phyloP scores from a whole-genome alignment of 1,140 invertebrate genomes.

The Homalodisca vitripennis region DNA sequence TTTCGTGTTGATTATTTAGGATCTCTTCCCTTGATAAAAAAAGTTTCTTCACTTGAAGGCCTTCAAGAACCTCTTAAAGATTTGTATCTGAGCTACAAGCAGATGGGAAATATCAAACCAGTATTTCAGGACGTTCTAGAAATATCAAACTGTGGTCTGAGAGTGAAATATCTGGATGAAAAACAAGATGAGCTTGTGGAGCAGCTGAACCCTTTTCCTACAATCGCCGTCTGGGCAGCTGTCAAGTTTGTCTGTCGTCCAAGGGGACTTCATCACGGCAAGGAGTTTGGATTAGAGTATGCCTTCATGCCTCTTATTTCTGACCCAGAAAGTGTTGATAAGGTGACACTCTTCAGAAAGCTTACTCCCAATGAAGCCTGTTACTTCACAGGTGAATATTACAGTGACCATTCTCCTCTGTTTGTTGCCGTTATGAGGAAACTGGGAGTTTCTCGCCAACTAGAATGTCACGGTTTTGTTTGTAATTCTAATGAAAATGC shows the following conservation, averaged over 20 bases:
- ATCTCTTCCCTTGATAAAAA: constrained; percentile 69
- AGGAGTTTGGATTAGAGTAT: constrained; percentile 51
- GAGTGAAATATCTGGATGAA: constrained; percentile 59
- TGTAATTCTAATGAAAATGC: constrained; percentile 85
- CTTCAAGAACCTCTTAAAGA: constrained; percentile 77
- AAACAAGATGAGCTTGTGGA: constrained; percentile 51
- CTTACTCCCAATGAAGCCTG: constrained; percentile 43
- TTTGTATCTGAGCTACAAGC: constrained; percentile 68
- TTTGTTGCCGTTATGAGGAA: constrained; percentile 86
- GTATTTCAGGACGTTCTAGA: constrained; percentile 57
- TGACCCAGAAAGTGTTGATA: constrained; percentile 74
- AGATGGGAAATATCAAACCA: constrained; percentile 14
- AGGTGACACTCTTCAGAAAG: constrained; percentile 59
- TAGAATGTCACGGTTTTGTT: constrained; percentile 87
- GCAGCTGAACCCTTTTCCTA: constrained; percentile 77
- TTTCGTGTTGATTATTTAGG: constrained; percentile 82
- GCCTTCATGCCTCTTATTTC: constrained; percentile 85
- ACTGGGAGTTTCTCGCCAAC: constrained; percentile 63
- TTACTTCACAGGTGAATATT: constrained; percentile 44
- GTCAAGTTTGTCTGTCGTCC: constrained; percentile 64
- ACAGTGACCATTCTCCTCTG: constrained; percentile 70
- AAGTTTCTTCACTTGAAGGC: constrained; percentile 77
- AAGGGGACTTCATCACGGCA: constrained; percentile 40
- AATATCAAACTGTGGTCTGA: constrained; percentile 66
- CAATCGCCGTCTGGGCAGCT: constrained; percentile 88